Evolutionary conservation across 2,113 vertebrate genomes (phyloP).

Genomic region (Oryzias celebensis): DNA sequence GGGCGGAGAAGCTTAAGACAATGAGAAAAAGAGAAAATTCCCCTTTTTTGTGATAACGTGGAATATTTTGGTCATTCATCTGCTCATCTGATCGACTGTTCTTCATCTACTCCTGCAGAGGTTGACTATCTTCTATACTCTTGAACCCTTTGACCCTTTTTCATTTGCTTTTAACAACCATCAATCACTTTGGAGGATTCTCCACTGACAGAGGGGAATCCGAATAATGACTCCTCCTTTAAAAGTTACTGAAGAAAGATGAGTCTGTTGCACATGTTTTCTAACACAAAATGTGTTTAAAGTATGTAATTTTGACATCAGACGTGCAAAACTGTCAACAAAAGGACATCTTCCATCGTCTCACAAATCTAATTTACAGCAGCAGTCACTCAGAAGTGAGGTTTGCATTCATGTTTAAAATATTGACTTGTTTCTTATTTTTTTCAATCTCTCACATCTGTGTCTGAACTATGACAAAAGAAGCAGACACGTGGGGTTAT

Average conservation of each 20-base stretch:
- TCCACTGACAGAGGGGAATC: slow-evolving; percentile 4
- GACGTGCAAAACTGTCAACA: not conserved
- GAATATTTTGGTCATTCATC: not conserved
- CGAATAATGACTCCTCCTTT: not conserved
- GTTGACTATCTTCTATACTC: not conserved
- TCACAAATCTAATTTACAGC: not conserved
- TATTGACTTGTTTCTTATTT: no score
- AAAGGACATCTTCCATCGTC: not conserved
- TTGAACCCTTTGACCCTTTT: not conserved
- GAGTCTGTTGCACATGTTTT: no score
- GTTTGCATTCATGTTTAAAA: no score
- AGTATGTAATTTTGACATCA: no score
- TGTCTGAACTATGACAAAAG: no score
- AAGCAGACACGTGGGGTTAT: no score
- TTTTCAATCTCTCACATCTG: no score
- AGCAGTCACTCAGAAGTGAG: not conserved
- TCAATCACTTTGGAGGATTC: slow-evolving; percentile 6
- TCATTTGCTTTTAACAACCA: not conserved
- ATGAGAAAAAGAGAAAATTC: no score
- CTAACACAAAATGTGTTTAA: no score
- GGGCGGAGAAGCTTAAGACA: no score
- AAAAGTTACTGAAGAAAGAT: no score
- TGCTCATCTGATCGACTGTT: not conserved
- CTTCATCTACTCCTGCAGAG: not conserved
- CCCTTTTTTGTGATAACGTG: not conserved